Percentiles rank a stretch among this genome's conserved stretches.
Evolutionary conservation across 30 jellyfish, hydroid and myxozoan genomes (phyloP).

Genomic region (Clytia hemisphaerica): DNA sequence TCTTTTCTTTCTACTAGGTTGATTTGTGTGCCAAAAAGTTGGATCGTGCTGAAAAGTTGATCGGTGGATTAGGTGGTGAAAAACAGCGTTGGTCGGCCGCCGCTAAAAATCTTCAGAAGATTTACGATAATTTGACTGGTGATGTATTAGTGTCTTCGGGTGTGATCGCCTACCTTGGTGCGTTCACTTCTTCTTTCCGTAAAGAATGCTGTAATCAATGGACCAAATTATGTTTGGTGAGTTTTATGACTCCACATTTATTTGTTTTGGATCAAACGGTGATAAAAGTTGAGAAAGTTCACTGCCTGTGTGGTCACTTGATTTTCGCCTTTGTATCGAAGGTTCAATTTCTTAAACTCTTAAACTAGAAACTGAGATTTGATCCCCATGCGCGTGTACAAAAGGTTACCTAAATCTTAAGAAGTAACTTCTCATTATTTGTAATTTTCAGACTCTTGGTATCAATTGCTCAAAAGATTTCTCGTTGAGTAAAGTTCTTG

Average conservation of each 20-base stretch:
- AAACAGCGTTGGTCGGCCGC: slow-evolving; percentile 90
- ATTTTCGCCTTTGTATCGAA: too few relatives aligned
- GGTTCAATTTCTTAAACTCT: too few relatives aligned
- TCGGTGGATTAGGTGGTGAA: slow-evolving; percentile 97
- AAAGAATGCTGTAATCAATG: slow-evolving; percentile 81
- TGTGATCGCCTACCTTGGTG: slow-evolving; percentile 91
- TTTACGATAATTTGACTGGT: slow-evolving; percentile 82
- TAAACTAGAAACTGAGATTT: too few relatives aligned
- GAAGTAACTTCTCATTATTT: background rate
- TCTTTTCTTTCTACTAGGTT: slow-evolving; percentile 32
- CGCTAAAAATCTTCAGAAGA: slow-evolving; percentile 59
- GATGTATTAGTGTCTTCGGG: slow-evolving; percentile 93
- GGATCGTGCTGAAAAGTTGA: slow-evolving; percentile 92
- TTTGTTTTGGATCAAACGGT: too few relatives aligned
- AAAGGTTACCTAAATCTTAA: too few relatives aligned
- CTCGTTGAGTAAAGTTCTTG: slow-evolving; percentile 74
- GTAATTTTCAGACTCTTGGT: slow-evolving; percentile 42
- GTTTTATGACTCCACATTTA: too few relatives aligned
- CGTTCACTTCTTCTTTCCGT: slow-evolving; percentile 88
- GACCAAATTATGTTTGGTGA: slow-evolving; percentile 82
- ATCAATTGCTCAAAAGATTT: slow-evolving; percentile 83
- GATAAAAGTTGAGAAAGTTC: too few relatives aligned
- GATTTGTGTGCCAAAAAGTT: slow-evolving; percentile 90
- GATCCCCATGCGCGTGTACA: too few relatives aligned
- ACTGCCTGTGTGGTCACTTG: too few relatives aligned